A percentile compares a stretch with the other conserved stretches of the same genome.
Conservation (phyloP, 1,140 invertebrate genomes). For the Eurosta solidaginis region DNA sequence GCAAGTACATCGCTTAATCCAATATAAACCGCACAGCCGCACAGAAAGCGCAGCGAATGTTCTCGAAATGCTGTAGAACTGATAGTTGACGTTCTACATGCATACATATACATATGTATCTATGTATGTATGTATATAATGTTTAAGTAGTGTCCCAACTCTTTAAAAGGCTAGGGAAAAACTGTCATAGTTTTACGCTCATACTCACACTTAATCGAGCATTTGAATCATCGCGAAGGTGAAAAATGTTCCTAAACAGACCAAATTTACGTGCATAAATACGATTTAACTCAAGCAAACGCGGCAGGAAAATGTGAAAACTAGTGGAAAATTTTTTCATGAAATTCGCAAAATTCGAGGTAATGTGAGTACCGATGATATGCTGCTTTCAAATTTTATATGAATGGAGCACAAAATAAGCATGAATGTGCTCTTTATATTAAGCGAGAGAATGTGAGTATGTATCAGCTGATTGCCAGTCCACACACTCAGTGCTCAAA, state of each 20-base stretch:
- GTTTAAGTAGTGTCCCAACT: no score
- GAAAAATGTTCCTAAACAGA: not conserved
- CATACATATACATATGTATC: not conserved
- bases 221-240: not conserved
- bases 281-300: not conserved
- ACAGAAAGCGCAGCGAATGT: not conserved
- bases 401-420: no score
- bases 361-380: no score
- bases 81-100: not conserved
- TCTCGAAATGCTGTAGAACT: not conserved
- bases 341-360: not conserved
- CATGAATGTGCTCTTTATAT: no score
- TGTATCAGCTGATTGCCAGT: not conserved
- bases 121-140: no score
- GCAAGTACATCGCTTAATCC: not conserved
- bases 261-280: not conserved
- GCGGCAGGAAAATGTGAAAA: not conserved
- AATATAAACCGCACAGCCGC: not conserved
- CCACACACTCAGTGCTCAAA: no score
- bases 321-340: constrained; percentile 12
- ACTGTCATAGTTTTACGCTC: not conserved
- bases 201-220: not conserved
- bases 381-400: not conserved
- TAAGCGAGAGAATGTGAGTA: not conserved
- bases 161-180: not conserved